These are phyloP conservation scores for Euzetes globulus DNA, from an alignment of 2,888 invertebrate species.

Conservation along the genomic window DNA sequence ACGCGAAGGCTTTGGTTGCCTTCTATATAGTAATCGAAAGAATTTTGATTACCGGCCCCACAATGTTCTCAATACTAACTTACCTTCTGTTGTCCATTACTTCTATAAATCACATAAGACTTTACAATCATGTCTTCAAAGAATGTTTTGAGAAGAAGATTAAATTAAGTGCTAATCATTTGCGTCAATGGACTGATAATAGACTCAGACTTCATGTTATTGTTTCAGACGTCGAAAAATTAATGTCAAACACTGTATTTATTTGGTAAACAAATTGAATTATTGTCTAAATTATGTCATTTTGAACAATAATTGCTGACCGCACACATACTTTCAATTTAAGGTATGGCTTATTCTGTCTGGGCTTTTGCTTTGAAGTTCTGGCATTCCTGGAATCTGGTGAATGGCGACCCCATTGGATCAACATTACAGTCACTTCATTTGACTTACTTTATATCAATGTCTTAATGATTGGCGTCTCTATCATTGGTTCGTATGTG, in stretches of 20 bases:
- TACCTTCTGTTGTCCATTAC: not conserved
- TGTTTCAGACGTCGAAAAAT: not conserved
- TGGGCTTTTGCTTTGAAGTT: not conserved
- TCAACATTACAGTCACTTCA: not conserved
- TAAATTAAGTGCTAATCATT: not conserved
- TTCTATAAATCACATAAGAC: not conserved
- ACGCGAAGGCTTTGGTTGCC: not conserved
- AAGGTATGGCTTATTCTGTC: not conserved
- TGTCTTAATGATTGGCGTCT: not conserved
- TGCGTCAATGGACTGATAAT: not conserved
- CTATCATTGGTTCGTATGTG: not conserved
- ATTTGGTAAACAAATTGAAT: constrained; percentile 1
- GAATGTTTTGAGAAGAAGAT: not conserved
- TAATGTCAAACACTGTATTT: constrained; percentile 5
- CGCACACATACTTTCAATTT: not conserved
- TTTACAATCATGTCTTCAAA: constrained; percentile 3
- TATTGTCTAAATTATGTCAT: no score
- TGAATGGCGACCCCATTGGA: not conserved
- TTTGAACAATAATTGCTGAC: no score
- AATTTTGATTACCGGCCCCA: not conserved
- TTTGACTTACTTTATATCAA: not conserved
- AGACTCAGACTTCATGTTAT: not conserved
- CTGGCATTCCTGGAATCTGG: not conserved
- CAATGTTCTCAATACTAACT: not conserved
- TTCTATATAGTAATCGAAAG: not conserved